phyloP scores from a whole-genome alignment of 1,140 invertebrate species.

The Drosophila tristis region DNA sequence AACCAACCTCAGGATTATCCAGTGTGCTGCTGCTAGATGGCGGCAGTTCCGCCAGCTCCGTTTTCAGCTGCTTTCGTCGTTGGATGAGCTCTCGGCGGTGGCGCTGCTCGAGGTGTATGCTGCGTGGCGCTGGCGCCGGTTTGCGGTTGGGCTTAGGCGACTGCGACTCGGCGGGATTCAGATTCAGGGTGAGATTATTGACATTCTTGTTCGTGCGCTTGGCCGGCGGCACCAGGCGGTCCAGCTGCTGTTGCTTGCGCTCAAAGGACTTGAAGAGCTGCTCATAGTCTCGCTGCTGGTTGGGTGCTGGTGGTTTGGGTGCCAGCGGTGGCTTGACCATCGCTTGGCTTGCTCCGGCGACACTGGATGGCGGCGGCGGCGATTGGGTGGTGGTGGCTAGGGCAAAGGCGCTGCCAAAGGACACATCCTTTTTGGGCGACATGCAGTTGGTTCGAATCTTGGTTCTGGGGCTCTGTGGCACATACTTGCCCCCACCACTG shows the following conservation, averaged over 20 bases:
- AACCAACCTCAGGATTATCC: slow-evolving; percentile 38
- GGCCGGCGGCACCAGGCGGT: slow-evolving; percentile 30
- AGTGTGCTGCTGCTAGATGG: background rate
- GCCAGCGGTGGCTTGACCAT: slow-evolving; percentile 58
- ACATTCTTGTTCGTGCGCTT: slow-evolving; percentile 77
- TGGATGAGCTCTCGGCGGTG: slow-evolving; percentile 86
- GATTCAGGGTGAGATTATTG: slow-evolving; percentile 79
- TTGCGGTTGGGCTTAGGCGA: slow-evolving; percentile 69
- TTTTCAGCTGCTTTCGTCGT: slow-evolving; percentile 62
- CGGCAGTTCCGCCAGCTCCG: slow-evolving; percentile 55
- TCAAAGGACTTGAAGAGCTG: slow-evolving; percentile 82
- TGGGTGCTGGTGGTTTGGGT: slow-evolving; percentile 57
- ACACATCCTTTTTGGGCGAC: slow-evolving; percentile 80
- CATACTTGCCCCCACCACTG: slow-evolving; percentile 59
- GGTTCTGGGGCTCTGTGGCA: slow-evolving; percentile 82
- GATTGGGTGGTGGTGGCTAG: slow-evolving; percentile 24
- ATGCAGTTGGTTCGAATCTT: slow-evolving; percentile 83
- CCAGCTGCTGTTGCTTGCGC: slow-evolving; percentile 71
- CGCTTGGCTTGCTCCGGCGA: slow-evolving; percentile 11
- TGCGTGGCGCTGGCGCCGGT: slow-evolving; percentile 80
- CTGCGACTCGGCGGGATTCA: slow-evolving; percentile 37
- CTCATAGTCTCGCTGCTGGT: slow-evolving; percentile 77
- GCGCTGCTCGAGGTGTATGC: slow-evolving; percentile 85
- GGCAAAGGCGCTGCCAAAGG: slow-evolving; percentile 59
- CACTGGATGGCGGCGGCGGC: background rate